Conservation (phyloP, 2,113 vertebrate genomes). For the Ptyas mucosa region DNA sequence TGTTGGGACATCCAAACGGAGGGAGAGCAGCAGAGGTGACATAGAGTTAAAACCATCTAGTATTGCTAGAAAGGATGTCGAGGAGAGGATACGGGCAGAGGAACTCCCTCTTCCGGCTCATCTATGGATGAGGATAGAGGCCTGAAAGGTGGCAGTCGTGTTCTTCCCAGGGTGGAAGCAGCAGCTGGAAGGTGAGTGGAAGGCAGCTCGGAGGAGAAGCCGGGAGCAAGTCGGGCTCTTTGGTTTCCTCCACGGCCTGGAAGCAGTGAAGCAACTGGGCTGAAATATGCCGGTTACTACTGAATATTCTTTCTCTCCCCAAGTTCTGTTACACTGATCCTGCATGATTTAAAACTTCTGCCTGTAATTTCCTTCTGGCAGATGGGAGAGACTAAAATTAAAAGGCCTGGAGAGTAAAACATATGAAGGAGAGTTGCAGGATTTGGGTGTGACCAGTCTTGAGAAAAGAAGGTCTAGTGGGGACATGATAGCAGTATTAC, state of each 20-base stretch:
- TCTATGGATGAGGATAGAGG: not conserved
- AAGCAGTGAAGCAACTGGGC: not conserved
- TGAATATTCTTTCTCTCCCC: not conserved
- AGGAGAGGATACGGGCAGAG: too few species aligned
- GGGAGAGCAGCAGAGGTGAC: not conserved
- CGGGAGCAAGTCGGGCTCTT: not conserved
- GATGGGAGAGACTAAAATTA: too few species aligned
- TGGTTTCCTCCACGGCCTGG: not conserved
- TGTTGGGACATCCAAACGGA: not conserved
- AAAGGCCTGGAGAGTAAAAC: too few species aligned
- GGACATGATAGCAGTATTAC: too few species aligned
- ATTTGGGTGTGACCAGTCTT: too few species aligned
- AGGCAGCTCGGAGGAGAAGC: not conserved
- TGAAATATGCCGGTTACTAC: fast-evolving
- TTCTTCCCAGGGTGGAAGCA: not conserved
- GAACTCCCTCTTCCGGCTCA: not conserved
- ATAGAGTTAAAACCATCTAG: not conserved
- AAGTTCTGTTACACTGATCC: not conserved
- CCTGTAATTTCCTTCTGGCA: too few species aligned
- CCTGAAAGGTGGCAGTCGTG: too few species aligned
- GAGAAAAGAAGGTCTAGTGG: too few species aligned
- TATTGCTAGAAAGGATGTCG: not conserved
- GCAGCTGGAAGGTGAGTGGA: not conserved
- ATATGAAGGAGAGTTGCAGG: too few species aligned
- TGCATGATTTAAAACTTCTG: too few species aligned